Evolutionary conservation across 2,797 vertebrate species (phyloP).

Genomic region (Diplodus puntazzo): DNA sequence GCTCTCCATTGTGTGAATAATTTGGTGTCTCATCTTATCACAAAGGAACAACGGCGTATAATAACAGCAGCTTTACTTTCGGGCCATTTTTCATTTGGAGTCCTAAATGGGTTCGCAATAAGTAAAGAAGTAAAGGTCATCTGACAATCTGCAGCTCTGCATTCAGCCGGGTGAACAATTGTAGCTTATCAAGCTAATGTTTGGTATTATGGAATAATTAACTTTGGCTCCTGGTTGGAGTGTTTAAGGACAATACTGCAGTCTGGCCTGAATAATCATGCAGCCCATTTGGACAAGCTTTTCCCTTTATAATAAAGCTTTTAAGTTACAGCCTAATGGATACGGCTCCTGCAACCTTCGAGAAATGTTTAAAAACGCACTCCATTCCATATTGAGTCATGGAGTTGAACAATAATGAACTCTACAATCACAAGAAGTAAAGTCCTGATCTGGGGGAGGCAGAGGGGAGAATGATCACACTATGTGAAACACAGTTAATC

Average conservation of each 20-base stretch:
- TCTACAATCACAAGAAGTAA: conserved; percentile 3
- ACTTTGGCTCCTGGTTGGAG: conserved; percentile 31
- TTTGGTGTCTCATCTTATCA: not conserved
- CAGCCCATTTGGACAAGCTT: conserved; percentile 36
- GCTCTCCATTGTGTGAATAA: not conserved
- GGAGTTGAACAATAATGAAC: conserved; percentile 5
- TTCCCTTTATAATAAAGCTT: conserved; percentile 50
- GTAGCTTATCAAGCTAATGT: conserved; percentile 15
- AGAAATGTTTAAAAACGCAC: conserved; percentile 10
- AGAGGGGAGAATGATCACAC: not conserved
- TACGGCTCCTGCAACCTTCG: conserved; percentile 17
- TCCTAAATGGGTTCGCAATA: conserved; percentile 12
- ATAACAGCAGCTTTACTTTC: not conserved
- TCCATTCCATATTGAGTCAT: conserved; percentile 7
- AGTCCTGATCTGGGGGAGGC: not conserved
- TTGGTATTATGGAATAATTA: conserved; percentile 25
- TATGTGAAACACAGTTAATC: conserved; percentile 18
- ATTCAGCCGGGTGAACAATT: conserved; percentile 10
- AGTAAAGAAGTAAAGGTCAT: conserved; percentile 31
- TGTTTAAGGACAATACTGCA: conserved; percentile 23
- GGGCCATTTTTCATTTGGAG: not conserved
- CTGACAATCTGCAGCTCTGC: conserved; percentile 22
- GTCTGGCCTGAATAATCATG: conserved; percentile 28
- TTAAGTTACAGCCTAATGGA: conserved; percentile 51
- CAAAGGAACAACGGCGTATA: not conserved